Conservation (phyloP, 1,140 invertebrate genomes). For the Calosoma granatense region DNA sequence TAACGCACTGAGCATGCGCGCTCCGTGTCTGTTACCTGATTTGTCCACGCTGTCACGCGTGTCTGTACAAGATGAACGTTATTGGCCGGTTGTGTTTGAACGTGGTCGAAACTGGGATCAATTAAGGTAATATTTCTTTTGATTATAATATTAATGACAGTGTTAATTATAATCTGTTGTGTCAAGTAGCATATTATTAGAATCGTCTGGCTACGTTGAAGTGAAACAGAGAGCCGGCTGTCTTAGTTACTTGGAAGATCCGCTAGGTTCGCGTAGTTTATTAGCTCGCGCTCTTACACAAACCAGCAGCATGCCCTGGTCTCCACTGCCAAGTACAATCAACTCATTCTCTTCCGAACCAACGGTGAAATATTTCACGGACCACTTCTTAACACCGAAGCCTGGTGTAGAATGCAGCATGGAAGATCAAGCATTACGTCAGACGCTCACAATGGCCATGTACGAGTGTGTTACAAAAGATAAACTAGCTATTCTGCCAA, state of each 20-base stretch:
- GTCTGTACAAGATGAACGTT: slow-evolving; percentile 68
- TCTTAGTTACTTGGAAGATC: slow-evolving; percentile 79
- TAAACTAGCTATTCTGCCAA: slow-evolving; percentile 65
- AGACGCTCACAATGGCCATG: slow-evolving; percentile 62
- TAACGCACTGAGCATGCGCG: slow-evolving; percentile 49
- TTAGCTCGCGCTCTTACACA: slow-evolving; percentile 73
- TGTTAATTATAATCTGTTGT: slow-evolving; percentile 1
- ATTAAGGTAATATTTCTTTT: slow-evolving; percentile 45
- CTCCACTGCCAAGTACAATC: slow-evolving; percentile 46
- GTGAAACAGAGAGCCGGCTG: slow-evolving; percentile 85
- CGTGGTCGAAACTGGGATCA: slow-evolving; percentile 73
- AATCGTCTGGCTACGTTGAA: slow-evolving; percentile 59
- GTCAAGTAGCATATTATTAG: slow-evolving; percentile 46
- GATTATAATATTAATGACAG: neutral
- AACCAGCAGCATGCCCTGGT: slow-evolving; percentile 62
- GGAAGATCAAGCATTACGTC: slow-evolving; percentile 45
- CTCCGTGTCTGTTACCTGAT: slow-evolving; percentile 81
- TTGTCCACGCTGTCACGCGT: slow-evolving; percentile 65
- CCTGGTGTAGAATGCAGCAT: slow-evolving; percentile 16
- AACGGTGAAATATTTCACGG: slow-evolving; percentile 51
- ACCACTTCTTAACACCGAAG: slow-evolving; percentile 46
- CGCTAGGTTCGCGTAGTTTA: slow-evolving; percentile 73
- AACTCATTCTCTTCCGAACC: slow-evolving; percentile 57
- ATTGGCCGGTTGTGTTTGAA: slow-evolving; percentile 80
- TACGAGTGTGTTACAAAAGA: slow-evolving; percentile 83